A percentile compares a stretch with the other conserved stretches of the same genome.
Conservation (phyloP, 2,888 invertebrate genomes). For the Gastrophysa polygoni region DNA sequence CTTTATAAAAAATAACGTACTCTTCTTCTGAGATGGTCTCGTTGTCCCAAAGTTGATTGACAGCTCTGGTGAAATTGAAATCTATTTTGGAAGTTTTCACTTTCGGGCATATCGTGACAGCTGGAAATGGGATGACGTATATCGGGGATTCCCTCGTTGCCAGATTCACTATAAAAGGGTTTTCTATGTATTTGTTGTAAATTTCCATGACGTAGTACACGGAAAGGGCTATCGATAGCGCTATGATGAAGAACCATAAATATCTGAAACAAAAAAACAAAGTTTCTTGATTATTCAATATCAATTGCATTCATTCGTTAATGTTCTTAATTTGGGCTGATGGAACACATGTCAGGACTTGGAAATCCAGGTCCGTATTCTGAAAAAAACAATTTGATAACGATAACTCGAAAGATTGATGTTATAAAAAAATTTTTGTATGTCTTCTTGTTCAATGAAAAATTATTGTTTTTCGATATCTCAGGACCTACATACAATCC, state of each 20-base stretch:
- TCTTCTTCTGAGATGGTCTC: constrained; percentile 59
- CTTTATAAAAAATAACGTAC: constrained; percentile 60
- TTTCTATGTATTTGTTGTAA: constrained; percentile 73
- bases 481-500: too few species aligned
- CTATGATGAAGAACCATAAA: constrained; percentile 20
- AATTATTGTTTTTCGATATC: too few species aligned
- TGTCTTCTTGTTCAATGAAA: too few species aligned
- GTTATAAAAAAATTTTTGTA: too few species aligned
- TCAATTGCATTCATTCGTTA: too few species aligned
- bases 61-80: constrained; percentile 68
- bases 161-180: constrained; percentile 76
- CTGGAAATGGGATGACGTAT: constrained; percentile 62
- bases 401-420: too few species aligned
- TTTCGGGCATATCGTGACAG: constrained; percentile 51
- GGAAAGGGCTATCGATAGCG: constrained; percentile 17
- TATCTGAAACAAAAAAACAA: constrained; percentile 12
- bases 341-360: too few species aligned
- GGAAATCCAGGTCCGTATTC: too few species aligned
- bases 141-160: constrained; percentile 72
- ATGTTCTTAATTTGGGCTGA: too few species aligned
- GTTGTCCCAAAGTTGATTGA: constrained; percentile 49
- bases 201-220: constrained; percentile 50
- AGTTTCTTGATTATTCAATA: too few species aligned
- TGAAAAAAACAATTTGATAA: too few species aligned
- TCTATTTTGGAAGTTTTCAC: constrained; percentile 57